Base-by-base conservation (phyloP, 2,888 invertebrate species). In the Enchytraeus crypticus region DNA sequence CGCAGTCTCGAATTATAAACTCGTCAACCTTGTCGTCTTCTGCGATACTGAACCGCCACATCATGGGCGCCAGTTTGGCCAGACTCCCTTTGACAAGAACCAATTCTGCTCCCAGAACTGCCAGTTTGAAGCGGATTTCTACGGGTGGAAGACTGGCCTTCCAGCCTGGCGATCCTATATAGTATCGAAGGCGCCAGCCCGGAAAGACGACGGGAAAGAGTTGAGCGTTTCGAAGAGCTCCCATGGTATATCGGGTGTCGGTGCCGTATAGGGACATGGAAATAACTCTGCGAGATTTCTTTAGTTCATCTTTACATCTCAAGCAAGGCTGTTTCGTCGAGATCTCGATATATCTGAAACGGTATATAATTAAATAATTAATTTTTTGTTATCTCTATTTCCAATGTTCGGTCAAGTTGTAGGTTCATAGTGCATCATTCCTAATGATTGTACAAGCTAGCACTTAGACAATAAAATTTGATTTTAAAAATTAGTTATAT, bases 151-250 rank as follows among this genome's bases (percentile, higher is more conserved):
- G 26, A 26, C 57, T 46, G 23, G 43, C 26, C 2, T 8, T 46
- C 26, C 21, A 11, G n/a, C 57, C 57, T 27, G n/a, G 23, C 27
- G 47, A 23, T 23, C 26, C 57, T 23, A 26, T 27, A 46, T 57
- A 57, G 57, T 46, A 57, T 29, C 57, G 29, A n/a, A 57, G 57
- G 27, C 26, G 45, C 57, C 57, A 57, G 8, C 47, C 57, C 2
- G 57, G 57, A n/a, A 57, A 57, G 45, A 57, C 29, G 46, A 57
- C 57, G 23, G 57, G 57, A 21, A 57, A 21, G n/a, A 57, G 57
- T 46, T 57, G 57, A 30, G 57, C 57, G 57, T 57, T 57, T 27
- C 57, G 57, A 21, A 57, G 8, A 30, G 57, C 57, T 21, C 57
- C 57, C 1, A 57, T 3, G 11, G 57, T 57, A n/a, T 57, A 57